Base-by-base conservation (phyloP, 2,888 invertebrate genomes). In the Carpatolechia fugitivella region DNA sequence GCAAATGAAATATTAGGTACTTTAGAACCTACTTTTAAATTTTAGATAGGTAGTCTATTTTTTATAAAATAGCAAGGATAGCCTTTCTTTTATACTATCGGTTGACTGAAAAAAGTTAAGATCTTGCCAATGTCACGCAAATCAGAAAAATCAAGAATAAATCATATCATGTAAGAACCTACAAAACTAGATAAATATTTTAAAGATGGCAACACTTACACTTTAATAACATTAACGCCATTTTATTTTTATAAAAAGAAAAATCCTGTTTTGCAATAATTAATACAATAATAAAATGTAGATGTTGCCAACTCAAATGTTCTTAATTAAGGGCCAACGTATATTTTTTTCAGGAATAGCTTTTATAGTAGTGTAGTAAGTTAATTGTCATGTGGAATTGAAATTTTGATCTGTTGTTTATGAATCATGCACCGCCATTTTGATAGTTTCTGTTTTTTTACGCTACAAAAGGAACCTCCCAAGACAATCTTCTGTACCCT, bases 401-500 rank as follows among this genome's bases (percentile, higher is more conserved):
- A 44, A n/a, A 24, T 13, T 11, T 20, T 20, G 24, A 44, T 11
- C 24, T 44, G 33, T 33, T 48, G 48, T 35, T 48, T 24, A 24
- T 24, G 3, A 10, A 33, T 31, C 5, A 16, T 35, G 11, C 11
- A 16, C 48, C 48, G 31, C 18, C 48, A 20, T 48, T 48, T 35
- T 35, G 11, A 24, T 44, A 44, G 5, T 44, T 11, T 73, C 70
- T 31, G 20, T 30, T 30, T 54, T 14, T 57, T 57, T 13, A 36
- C 66, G 85, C 82, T 79, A 82, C 83, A 59, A 70, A 84, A 93
- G 93, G 92, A 91, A 90, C 91, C 66, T 92, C 92, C 70, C 92
- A 92, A 81, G 92, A 92, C 85, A 92, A 86, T 85, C 91, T 92
- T 76, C 91, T 91, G 64, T 92, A 91, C 79, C 90, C 91, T 82